These are phyloP conservation scores for Pinctada fucata DNA, from an alignment of 2,888 invertebrate species.

Conservation along the genomic window DNA sequence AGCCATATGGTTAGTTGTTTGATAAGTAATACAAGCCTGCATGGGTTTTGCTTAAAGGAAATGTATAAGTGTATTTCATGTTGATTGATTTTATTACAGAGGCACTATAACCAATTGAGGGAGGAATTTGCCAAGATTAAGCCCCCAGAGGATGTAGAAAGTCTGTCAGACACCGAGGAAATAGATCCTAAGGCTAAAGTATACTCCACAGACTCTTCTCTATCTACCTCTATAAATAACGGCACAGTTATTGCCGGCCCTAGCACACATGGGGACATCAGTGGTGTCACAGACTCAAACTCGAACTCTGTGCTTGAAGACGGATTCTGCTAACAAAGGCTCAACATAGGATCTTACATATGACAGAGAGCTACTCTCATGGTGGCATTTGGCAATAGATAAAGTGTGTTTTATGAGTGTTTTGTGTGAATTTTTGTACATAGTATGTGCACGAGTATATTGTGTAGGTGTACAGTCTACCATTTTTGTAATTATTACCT, in stretches of 20 bases:
- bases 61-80: too few relatives aligned
- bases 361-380: too few relatives aligned
- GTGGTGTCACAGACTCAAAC: conserved; percentile 30
- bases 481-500: too few relatives aligned
- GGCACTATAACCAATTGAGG: conserved; percentile 88
- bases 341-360: neutral
- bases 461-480: too few relatives aligned
- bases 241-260: conserved; percentile 27
- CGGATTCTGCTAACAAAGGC: neutral
- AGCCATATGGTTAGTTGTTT: too few relatives aligned
- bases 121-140: conserved; percentile 91
- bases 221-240: conserved; percentile 37
- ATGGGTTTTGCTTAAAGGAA: too few relatives aligned
- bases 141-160: conserved; percentile 80
- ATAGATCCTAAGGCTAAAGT: conserved; percentile 65
- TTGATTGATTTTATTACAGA: conserved; percentile 78
- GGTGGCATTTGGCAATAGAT: too few relatives aligned
- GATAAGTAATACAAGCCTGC: too few relatives aligned
- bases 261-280: conserved; percentile 6
- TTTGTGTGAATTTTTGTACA: too few relatives aligned
- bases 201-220: conserved; percentile 59
- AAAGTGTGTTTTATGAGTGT: too few relatives aligned
- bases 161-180: conserved; percentile 49
- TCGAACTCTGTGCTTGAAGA: conserved; percentile 33
- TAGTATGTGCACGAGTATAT: too few relatives aligned